These are phyloP conservation scores for Lepus europaeus DNA, from an alignment of 2,113 vertebrate species.

Conservation along the genomic window DNA sequence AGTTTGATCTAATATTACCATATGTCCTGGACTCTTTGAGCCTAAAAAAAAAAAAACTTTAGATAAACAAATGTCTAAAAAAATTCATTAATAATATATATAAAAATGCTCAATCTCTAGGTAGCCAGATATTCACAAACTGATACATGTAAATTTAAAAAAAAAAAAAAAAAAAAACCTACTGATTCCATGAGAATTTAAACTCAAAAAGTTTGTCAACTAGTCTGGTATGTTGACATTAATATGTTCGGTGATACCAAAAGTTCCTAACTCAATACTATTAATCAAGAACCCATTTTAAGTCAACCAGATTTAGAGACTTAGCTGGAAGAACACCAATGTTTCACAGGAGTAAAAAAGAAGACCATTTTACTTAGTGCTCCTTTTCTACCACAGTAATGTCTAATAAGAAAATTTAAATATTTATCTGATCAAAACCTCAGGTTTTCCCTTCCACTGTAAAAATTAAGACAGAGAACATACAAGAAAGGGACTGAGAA, in stretches of 20 bases:
- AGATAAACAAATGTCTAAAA: slow-evolving; percentile 23
- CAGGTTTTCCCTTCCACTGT: neutral
- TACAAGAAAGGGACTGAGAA: slow-evolving; percentile 71
- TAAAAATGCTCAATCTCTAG: slow-evolving; percentile 57
- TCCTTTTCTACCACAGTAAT: neutral
- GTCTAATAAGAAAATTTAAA: neutral
- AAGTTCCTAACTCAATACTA: slow-evolving; percentile 2
- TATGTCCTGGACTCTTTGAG: slow-evolving; percentile 94
- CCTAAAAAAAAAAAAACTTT: slow-evolving; percentile 79
- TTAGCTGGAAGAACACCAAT: neutral
- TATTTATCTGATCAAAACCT: neutral
- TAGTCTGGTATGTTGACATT: slow-evolving; percentile 1
- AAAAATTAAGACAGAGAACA: slow-evolving; percentile 8
- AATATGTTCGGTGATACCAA: slow-evolving; percentile 14
- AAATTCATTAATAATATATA: neutral
- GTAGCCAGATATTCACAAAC: slow-evolving; percentile 20
- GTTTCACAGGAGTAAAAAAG: neutral
- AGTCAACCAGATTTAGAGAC: neutral
- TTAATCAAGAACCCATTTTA: neutral
- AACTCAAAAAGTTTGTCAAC: slow-evolving; percentile 11
- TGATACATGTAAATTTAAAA: neutral
- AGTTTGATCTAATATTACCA: slow-evolving; percentile 90
- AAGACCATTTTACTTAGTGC: neutral
- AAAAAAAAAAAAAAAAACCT: slow-evolving; percentile 35
- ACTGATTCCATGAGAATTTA: slow-evolving; percentile 3